Percentiles rank a stretch among this genome's conserved stretches.
These are phyloP conservation scores for Caenorhabditis briggsae DNA, from an alignment of 1,140 invertebrate genomes.

Conservation along the genomic window DNA sequence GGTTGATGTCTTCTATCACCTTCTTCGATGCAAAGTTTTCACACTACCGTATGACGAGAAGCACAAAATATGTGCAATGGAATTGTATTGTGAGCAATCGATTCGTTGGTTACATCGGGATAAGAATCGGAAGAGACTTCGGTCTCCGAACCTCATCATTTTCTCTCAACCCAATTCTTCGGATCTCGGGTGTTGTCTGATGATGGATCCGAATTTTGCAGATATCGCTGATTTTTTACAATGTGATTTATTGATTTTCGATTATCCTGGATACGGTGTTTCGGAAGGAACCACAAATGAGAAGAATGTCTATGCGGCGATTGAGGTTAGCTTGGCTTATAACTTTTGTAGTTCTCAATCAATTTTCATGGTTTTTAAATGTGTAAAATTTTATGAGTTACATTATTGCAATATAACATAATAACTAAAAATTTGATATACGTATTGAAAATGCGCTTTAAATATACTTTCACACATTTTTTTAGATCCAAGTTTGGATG, in stretches of 20 bases:
- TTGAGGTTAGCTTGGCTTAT: constrained; percentile 54
- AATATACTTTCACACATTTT: no score
- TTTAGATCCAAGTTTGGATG: no score
- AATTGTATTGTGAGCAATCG: constrained; percentile 53
- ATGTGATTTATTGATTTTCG: constrained; percentile 65
- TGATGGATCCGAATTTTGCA: constrained; percentile 66
- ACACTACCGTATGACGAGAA: constrained; percentile 27
- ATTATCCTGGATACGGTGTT: constrained; percentile 67
- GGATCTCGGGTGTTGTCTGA: constrained; percentile 61
- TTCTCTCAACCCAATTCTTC: constrained; percentile 65
- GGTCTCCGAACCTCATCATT: constrained; percentile 62
- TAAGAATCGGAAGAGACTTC: constrained; percentile 11
- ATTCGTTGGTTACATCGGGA: constrained; percentile 19
- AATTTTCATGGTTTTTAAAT: no score
- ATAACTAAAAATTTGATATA: no score
- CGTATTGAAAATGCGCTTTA: no score
- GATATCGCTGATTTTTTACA: constrained; percentile 66
- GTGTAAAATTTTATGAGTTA: no score
- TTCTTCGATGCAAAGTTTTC: constrained; percentile 49
- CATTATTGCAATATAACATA: no score
- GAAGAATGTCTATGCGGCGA: constrained; percentile 55
- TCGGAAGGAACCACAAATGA: constrained; percentile 57
- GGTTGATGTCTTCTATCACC: constrained; percentile 57
- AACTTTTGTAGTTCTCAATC: no score
- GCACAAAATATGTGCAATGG: constrained; percentile 52